Evolutionary conservation across 1,140 invertebrate species (phyloP).

Genomic region (Diprion similis): DNA sequence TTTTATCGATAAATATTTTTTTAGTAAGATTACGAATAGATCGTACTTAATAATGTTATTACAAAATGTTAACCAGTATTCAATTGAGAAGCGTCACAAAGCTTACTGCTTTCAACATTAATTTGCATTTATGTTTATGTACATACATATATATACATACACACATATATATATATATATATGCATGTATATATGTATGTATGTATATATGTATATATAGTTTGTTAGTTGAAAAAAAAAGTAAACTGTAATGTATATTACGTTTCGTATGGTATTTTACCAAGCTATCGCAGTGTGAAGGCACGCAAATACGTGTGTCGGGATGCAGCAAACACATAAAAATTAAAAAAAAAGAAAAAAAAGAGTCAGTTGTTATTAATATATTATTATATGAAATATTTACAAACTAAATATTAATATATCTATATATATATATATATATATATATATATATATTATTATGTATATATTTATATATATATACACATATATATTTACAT

Average conservation of each 20-base stretch:
- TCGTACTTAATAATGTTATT: constrained; percentile 12
- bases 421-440: no score
- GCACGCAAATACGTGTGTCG: constrained; percentile 31
- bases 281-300: constrained; percentile 39
- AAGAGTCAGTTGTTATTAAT: constrained; percentile 54
- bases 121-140: constrained; percentile 32
- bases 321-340: constrained; percentile 40
- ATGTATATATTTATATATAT: no score
- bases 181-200: constrained; percentile 6
- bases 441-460: no score
- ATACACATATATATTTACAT: constrained; percentile 42
- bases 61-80: constrained; percentile 30
- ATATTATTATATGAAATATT: constrained; percentile 57
- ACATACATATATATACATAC: background rate
- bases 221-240: constrained; percentile 32
- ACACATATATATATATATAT: constrained; percentile 4
- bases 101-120: constrained; percentile 27
- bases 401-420: constrained; percentile 57
- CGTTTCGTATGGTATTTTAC: constrained; percentile 58
- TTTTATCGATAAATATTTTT: constrained; percentile 51
- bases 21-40: constrained; percentile 45
- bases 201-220: constrained; percentile 17
- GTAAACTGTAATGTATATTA: constrained; percentile 50
- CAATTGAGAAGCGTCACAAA: constrained; percentile 19
- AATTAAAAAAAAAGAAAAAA: constrained; percentile 26